A percentile compares a stretch with the other conserved stretches of the same genome.
Conservation (phyloP, 2,888 invertebrate species). For the Rhyacophila evoluta region DNA sequence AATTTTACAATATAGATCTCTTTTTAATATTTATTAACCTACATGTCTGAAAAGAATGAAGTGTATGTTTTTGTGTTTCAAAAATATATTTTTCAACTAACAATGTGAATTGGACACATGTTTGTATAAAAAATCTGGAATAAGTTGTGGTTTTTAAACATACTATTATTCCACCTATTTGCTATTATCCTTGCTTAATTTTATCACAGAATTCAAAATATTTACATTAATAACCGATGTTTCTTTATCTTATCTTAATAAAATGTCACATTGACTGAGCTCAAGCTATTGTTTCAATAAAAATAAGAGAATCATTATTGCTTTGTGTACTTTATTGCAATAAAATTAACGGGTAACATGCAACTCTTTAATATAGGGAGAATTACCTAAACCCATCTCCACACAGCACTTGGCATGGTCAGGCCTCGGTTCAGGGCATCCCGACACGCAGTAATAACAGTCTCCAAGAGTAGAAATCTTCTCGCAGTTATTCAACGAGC, state of each 20-base stretch:
- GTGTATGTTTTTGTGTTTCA: too few relatives aligned
- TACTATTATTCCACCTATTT: too few relatives aligned
- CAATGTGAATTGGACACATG: too few relatives aligned
- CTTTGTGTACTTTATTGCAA: neutral
- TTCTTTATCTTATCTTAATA: constrained; percentile 3
- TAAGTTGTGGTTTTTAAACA: too few relatives aligned
- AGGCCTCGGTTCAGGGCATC: constrained; percentile 91
- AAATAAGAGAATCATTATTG: neutral
- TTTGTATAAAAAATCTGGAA: too few relatives aligned
- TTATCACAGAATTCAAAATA: neutral
- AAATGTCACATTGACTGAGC: neutral
- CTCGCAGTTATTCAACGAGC: constrained; percentile 90
- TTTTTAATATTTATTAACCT: too few relatives aligned
- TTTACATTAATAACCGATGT: neutral
- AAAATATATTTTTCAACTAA: too few relatives aligned
- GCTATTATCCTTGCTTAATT: too few relatives aligned
- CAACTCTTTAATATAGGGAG: neutral
- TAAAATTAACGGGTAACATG: neutral
- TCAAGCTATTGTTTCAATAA: neutral
- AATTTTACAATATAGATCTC: too few relatives aligned
- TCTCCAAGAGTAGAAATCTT: constrained; percentile 97
- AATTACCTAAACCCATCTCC: constrained; percentile 91
- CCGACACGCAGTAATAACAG: constrained; percentile 95
- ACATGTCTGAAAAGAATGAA: too few relatives aligned
- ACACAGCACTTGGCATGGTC: constrained; percentile 97